Conservation (phyloP, 64 coral and sea anemone genomes). For the Trachythela sp. region DNA sequence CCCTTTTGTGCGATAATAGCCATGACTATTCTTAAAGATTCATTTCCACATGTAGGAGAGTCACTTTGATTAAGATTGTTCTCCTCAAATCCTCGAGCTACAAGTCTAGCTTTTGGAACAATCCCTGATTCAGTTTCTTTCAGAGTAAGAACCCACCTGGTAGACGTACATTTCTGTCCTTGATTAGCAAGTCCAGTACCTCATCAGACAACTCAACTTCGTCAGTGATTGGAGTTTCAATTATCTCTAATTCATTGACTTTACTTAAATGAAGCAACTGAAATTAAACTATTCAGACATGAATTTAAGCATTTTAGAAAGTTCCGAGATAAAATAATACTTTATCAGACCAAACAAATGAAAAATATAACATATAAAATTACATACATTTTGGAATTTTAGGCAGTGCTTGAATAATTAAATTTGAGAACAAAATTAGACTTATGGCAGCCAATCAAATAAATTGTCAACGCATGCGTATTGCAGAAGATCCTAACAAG, state of each 20-base stretch:
- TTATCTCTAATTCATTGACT: constrained; percentile 10
- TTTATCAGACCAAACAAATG: no score
- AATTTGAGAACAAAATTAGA: no score
- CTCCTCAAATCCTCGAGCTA: constrained; percentile 21
- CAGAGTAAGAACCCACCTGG: not conserved
- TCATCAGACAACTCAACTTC: constrained; percentile 11
- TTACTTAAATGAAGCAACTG: not conserved
- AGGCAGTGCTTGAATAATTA: no score
- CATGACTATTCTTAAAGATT: not conserved
- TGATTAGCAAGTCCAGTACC: not conserved
- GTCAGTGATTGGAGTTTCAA: not conserved
- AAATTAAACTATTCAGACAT: no score
- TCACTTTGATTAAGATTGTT: not conserved
- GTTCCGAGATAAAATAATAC: no score
- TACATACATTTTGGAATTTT: no score
- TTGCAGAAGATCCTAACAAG: no score
- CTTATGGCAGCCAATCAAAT: no score
- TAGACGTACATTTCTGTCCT: not conserved
- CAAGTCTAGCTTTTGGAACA: constrained; percentile 14
- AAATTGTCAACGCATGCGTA: no score
- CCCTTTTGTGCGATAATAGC: constrained; percentile 13
- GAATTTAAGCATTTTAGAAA: no score
- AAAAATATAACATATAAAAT: no score
- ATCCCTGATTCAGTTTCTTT: not conserved
- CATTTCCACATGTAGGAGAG: constrained; percentile 31